Base-by-base conservation (phyloP, 2,888 invertebrate species). In the Aphidoletes aphidimyza region DNA sequence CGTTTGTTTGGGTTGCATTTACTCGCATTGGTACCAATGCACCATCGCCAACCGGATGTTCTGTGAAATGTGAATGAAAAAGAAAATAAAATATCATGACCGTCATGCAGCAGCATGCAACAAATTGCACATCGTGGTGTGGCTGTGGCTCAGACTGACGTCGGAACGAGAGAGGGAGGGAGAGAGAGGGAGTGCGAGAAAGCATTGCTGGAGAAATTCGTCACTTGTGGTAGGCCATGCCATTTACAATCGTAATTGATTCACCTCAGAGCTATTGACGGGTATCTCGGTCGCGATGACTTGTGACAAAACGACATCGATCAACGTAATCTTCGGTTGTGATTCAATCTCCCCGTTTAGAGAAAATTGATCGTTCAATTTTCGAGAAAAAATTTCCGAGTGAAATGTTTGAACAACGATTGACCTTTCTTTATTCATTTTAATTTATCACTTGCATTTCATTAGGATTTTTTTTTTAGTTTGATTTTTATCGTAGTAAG, bases 191-290 rank as follows among this genome's bases (percentile, higher is more conserved):
- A 22, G 5, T 54, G 22, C n/a, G 54, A 54, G 22, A 54, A 22
- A 54, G n/a, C n/a, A n/a, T n/a, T n/a, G n/a, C 54, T 3, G 22
- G 47, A 47, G 22, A 54, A 54, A 54, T 14, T 22, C 14, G 6
- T 54, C 22, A 54, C 54, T 54, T 54, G 54, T 54, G 54, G 54
- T 54, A 54, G 54, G 54, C 54, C 54, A 54, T 22, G 54, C 9
- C 22, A 14, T 54, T 54, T 54, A 22, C 2, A 54, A n/a, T 3
- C 54, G 9, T 54, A 54, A 54, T 54, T 54, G 54, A 54, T 54
- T 6, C 22, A 54, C 54, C 22, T 54, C 14, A 6, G 19, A 47
- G 47, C 47, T 47, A 11, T 47, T 47, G 19, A 9, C n/a, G 54
- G 9, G 22, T 54, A 54, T 6, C 3, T 3, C 22, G 3, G 1